These are phyloP conservation scores for Papilio aristodemus DNA, from an alignment of 1,140 invertebrate genomes.

Conservation along the genomic window DNA sequence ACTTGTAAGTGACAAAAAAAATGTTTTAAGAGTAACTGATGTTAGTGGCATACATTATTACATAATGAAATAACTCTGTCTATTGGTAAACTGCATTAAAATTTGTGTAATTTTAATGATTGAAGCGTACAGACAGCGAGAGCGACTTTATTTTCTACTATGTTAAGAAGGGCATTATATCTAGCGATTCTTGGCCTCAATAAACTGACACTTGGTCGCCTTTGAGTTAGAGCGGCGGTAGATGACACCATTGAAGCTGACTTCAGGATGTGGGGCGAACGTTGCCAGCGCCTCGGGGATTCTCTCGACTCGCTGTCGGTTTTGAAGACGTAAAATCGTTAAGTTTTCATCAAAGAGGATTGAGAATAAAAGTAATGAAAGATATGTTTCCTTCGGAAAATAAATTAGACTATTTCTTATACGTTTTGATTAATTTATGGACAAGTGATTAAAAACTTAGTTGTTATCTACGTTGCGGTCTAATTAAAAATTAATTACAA, in stretches of 20 bases:
- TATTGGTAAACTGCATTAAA: too few relatives aligned
- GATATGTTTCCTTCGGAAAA: too few relatives aligned
- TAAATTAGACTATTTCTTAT: background rate
- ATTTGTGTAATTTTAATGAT: too few relatives aligned
- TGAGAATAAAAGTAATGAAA: too few relatives aligned
- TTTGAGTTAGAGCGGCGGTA: conserved; percentile 4
- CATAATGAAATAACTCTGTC: too few relatives aligned
- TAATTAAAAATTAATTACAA: background rate
- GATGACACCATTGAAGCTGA: conserved; percentile 1
- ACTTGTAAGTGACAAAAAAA: too few relatives aligned
- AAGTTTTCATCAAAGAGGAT: background rate
- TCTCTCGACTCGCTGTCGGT: background rate
- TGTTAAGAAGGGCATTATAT: background rate
- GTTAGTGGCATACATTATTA: too few relatives aligned
- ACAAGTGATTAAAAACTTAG: too few relatives aligned
- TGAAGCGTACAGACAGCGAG: too few relatives aligned
- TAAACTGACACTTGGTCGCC: background rate
- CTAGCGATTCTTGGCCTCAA: conserved; percentile 13
- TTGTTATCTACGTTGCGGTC: background rate
- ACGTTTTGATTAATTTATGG: too few relatives aligned
- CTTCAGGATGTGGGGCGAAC: conserved; percentile 21
- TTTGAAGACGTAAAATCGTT: background rate
- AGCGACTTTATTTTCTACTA: too few relatives aligned
- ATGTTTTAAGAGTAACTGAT: too few relatives aligned
- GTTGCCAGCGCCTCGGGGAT: conserved; percentile 7